These are phyloP conservation scores for Drosophila chauvacae DNA, from an alignment of 1,140 invertebrate species.

Conservation along the genomic window DNA sequence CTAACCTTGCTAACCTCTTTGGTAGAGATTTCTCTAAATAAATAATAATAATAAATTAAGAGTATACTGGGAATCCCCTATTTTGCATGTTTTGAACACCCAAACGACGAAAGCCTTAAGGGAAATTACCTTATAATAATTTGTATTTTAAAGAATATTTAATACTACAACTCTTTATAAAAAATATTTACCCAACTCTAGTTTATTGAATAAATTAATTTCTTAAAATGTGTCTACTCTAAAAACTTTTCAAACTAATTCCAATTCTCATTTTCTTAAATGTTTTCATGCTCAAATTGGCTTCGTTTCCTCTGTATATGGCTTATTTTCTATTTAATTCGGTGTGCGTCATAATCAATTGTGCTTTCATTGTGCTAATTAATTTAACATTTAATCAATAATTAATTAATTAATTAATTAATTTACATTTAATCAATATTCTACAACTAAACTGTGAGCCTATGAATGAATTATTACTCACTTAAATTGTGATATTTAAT, in stretches of 20 bases:
- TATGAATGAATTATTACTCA: constrained; percentile 1
- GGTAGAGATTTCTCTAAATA: not conserved
- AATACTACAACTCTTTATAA: not conserved
- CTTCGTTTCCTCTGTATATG: constrained; percentile 17
- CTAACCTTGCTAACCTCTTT: constrained; percentile 16
- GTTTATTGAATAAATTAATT: not conserved
- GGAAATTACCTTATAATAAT: not conserved
- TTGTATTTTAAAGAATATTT: not conserved
- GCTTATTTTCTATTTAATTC: constrained; percentile 31
- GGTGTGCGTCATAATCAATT: constrained; percentile 3
- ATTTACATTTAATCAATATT: not conserved
- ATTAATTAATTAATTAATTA: too few species aligned
- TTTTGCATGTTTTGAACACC: constrained; percentile 35
- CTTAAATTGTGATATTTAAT: constrained; percentile 2
- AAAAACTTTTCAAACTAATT: constrained; percentile 47
- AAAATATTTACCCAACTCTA: not conserved
- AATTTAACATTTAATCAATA: not conserved
- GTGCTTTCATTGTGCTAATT: not conserved
- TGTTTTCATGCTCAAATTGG: constrained; percentile 62
- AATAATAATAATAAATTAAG: constrained; percentile 4
- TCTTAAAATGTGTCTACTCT: not conserved
- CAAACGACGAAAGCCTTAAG: not conserved
- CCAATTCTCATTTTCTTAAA: constrained; percentile 52
- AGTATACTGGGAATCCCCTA: constrained; percentile 7
- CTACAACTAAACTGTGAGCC: not conserved